Base-by-base conservation (phyloP, 1,140 invertebrate genomes). In the Zaprionus gabonicus region DNA sequence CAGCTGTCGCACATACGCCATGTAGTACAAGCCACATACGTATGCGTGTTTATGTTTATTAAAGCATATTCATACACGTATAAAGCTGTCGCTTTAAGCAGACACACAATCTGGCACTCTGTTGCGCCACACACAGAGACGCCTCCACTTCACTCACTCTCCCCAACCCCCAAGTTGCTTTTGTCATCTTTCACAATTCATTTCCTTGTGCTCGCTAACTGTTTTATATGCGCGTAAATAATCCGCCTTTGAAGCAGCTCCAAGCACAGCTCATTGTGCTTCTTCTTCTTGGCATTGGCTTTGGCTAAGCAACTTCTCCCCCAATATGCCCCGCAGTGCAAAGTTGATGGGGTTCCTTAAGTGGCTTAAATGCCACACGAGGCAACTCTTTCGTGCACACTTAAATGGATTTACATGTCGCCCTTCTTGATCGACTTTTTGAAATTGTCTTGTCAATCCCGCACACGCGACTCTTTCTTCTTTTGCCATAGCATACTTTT, bases 371-470 rank as follows among this genome's bases (percentile, higher is more conserved):
- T 66, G 38, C 57, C 20, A 46, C 36, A 60, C 38, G 46, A 36
- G 36, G 56, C 69, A 77, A 77, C 74, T 77, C 74, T 72, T 77
- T 65, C n/a, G 57, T 12, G 57, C 72, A 53, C 74, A 77, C 74
- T 73, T 73, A 67, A 72, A 67, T 62, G 70, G 74, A 77, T 77
- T 77, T 77, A 66, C 63, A 66, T 67, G 74, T 66, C 56, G 49
- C 57, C 38, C 41, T 10, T 41, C 51, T 64, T 82, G 72, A 80
- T 87, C 58, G 83, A 82, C 83, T 87, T 78, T 72, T 72, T 64
- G 49, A 83, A 84, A 81, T 74, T 80, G 58, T 71, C 69, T 81
- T 46, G 63, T 80, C 74, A 76, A 67, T 73, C 57, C n/a, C 34
- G 28, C 15, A 27, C 23, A 12, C 15, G 20, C 20, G 20, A 25